Conservation (phyloP, 2,113 vertebrate genomes). For the Carassius auratus region DNA sequence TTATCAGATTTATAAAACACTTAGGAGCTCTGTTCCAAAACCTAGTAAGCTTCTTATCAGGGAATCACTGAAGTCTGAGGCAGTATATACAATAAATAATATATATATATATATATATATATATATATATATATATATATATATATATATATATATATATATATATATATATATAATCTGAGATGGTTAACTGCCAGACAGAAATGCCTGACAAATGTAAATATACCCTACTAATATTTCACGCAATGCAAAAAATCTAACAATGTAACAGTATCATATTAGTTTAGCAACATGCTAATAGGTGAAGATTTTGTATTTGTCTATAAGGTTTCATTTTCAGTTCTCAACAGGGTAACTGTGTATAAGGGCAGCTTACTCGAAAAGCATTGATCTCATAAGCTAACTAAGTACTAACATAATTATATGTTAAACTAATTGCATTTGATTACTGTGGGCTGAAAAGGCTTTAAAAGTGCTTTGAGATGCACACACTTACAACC, state of each 20-base stretch:
- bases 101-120: too few relatives aligned
- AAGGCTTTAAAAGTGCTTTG: neutral
- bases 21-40: neutral
- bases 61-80: neutral
- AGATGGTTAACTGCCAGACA: too few relatives aligned
- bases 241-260: neutral
- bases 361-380: neutral
- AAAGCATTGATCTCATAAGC: neutral
- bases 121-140: too few relatives aligned
- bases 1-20: neutral
- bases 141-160: too few relatives aligned
- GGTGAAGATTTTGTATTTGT: neutral
- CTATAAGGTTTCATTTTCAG: neutral
- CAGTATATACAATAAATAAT: too few relatives aligned
- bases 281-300: neutral
- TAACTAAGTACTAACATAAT: neutral
- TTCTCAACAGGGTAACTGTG: neutral
- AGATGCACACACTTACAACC: conserved; percentile 1
- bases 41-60: neutral
- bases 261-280: neutral
- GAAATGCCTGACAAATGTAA: too few relatives aligned
- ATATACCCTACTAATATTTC: too few relatives aligned
- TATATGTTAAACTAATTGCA: neutral
- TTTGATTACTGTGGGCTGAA: too few relatives aligned
- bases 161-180: too few relatives aligned